Conservation (phyloP, 2,888 invertebrate species). For the Drosophila hamatofila region DNA sequence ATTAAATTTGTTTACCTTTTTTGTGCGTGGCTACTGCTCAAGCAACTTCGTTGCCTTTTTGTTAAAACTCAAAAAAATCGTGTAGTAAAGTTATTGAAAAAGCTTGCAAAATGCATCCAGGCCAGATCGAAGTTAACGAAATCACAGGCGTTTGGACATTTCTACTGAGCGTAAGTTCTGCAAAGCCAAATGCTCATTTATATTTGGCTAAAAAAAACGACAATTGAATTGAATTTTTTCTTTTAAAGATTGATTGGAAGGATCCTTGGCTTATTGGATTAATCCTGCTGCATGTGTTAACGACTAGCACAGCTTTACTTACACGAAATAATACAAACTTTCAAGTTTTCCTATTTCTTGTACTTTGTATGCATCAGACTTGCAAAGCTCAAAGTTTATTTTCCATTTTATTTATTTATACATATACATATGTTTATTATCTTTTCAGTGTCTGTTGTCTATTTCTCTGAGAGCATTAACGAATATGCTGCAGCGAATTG, state of each 20-base stretch:
- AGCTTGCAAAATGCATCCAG: slow-evolving; percentile 56
- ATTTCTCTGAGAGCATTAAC: slow-evolving; percentile 96
- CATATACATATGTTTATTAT: neutral
- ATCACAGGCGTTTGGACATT: slow-evolving; percentile 92
- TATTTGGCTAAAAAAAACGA: neutral
- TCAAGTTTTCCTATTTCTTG: slow-evolving; percentile 93
- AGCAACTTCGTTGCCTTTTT: slow-evolving; percentile 9
- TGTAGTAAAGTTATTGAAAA: neutral
- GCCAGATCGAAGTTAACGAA: slow-evolving; percentile 86
- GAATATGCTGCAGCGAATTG: slow-evolving; percentile 95
- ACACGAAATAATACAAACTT: slow-evolving; percentile 95
- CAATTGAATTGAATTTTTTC: neutral
- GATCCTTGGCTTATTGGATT: slow-evolving; percentile 94
- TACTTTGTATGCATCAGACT: slow-evolving; percentile 89
- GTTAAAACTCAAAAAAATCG: neutral
- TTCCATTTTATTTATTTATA: neutral
- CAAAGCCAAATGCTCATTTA: slow-evolving; percentile 72
- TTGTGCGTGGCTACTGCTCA: slow-evolving; percentile 25
- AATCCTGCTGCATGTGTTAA: slow-evolving; percentile 90
- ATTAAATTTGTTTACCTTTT: slow-evolving; percentile 36
- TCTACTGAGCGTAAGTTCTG: slow-evolving; percentile 88
- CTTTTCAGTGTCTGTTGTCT: slow-evolving; percentile 91
- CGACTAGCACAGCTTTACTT: slow-evolving; percentile 91
- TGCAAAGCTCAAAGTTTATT: neutral
- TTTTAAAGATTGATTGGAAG: slow-evolving; percentile 92